Conservation (phyloP, 2,113 vertebrate species). For the Campylomormyrus numenius region DNA sequence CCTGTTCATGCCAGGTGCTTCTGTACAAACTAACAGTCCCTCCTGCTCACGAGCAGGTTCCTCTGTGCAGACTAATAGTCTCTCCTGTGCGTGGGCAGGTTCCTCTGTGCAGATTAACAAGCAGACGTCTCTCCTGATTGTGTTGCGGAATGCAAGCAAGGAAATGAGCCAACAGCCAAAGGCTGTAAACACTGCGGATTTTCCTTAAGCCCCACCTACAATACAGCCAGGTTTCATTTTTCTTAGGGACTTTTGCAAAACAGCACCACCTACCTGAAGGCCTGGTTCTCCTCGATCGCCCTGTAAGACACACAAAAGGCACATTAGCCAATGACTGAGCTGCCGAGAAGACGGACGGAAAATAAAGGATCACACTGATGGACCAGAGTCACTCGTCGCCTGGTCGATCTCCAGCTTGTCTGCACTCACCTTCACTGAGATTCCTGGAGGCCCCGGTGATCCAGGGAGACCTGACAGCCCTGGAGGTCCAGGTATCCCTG, state of each 20-base stretch:
- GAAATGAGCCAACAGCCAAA: not conserved
- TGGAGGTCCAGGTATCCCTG: conserved; percentile 51
- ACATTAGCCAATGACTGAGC: not conserved
- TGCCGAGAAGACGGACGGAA: not conserved
- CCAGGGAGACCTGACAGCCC: conserved; percentile 62
- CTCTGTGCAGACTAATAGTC: not conserved
- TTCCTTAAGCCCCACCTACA: not conserved
- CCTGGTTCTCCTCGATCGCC: conserved; percentile 69
- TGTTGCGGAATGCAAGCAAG: not conserved
- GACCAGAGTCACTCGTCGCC: not conserved
- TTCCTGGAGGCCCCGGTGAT: conserved; percentile 60
- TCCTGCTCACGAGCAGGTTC: not conserved
- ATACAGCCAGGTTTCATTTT: not conserved
- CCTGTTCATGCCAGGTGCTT: not conserved
- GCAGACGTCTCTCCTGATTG: not conserved
- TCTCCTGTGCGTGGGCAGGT: not conserved
- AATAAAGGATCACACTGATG: not conserved
- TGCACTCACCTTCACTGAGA: conserved; percentile 67
- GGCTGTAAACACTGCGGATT: not conserved
- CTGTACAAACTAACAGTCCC: not conserved
- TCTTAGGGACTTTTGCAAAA: not conserved
- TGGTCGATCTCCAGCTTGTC: not conserved
- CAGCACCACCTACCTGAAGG: conserved; percentile 58
- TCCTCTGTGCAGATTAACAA: not conserved
- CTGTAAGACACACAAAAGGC: conserved; percentile 50